Base-by-base conservation (phyloP, 2,113 vertebrate species). In the Erythrocercus mccallii region DNA sequence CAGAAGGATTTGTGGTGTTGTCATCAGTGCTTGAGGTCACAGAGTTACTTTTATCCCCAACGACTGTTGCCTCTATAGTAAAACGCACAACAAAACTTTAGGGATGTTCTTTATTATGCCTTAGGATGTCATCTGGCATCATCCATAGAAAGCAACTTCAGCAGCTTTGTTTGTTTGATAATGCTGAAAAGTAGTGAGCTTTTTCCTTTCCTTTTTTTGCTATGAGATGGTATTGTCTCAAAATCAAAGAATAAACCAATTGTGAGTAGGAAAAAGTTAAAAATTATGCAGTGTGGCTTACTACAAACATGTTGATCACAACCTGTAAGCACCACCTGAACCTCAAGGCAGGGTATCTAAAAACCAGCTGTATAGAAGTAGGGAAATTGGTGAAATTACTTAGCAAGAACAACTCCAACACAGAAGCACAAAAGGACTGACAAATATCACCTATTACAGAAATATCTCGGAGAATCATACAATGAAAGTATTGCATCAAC, bases 41-140 rank as follows among this genome's bases (percentile, higher is more conserved):
- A 96, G 96, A 97, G 97, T 98, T 96, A 98, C 97, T 97, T 98
- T 97, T 98, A 97, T 98, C 98, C 95, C 98, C 98, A 98, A 96
- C 97, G 97, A 98, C 97, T 98, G 98, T 82, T 97, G 98, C 97
- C 94, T 98, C 98, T 98, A 98, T 31, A 97, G 96, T 98, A 97
- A 99, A 98, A 98, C 1, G 97, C 90, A 98, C 96, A 98, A 98
- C 95, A 98, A 97, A 97, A 97, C 97, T 97, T 97, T 90, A 98
- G 97, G 97, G 95, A 97, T 97, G 94, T 94, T 95, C 96, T 98
- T 91, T 86, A 96, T 91, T 92, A 58, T 84, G 88, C 64, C 92
- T 97, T 64, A 82, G 87, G 90, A 81, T 74, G 84, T 94, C 65
- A 94, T 72, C 66, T 90, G 96, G 93, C 89, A 95, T 91, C 69